phyloP scores from a whole-genome alignment of 2,113 vertebrate genomes.

The Sylvia atricapilla region DNA sequence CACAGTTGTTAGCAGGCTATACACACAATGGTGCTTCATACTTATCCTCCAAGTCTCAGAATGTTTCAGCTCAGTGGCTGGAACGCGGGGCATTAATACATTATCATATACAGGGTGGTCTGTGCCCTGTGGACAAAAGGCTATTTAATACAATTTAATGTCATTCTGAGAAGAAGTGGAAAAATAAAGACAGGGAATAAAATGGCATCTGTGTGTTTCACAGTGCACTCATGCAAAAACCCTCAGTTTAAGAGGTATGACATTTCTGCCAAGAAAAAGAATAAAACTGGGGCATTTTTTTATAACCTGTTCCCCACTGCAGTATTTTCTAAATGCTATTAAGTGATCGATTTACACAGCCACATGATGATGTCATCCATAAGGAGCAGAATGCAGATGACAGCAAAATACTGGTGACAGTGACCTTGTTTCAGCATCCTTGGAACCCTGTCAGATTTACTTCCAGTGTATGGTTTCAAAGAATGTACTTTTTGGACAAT shows the following conservation, averaged over 20 bases:
- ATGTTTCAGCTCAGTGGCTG: constrained; percentile 94
- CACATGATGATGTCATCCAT: constrained; percentile 88
- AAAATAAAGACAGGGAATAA: constrained; percentile 90
- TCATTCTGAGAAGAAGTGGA: constrained; percentile 92
- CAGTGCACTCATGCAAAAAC: constrained; percentile 89
- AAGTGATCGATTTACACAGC: constrained; percentile 88
- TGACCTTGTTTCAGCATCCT: constrained; percentile 83
- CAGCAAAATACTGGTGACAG: constrained; percentile 81
- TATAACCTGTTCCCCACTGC: constrained; percentile 81
- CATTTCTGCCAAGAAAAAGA: constrained; percentile 82
- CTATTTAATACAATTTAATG: constrained; percentile 99
- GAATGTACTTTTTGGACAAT: constrained; percentile 84
- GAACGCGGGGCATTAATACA: constrained; percentile 96
- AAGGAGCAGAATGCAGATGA: constrained; percentile 83
- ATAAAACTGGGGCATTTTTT: constrained; percentile 79
- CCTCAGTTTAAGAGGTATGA: constrained; percentile 84
- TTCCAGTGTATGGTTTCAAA: constrained; percentile 82
- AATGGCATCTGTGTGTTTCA: constrained; percentile 96
- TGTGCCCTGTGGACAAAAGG: constrained; percentile 99
- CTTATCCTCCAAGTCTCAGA: constrained; percentile 86
- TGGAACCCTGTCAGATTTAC: constrained; percentile 81
- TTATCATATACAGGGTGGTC: constrained; percentile 99
- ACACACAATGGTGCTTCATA: constrained; percentile 85
- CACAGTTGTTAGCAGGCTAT: constrained; percentile 97
- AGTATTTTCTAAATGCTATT: constrained; percentile 86